Conservation (phyloP, 2,113 vertebrate species). For the Panthera uncia region DNA sequence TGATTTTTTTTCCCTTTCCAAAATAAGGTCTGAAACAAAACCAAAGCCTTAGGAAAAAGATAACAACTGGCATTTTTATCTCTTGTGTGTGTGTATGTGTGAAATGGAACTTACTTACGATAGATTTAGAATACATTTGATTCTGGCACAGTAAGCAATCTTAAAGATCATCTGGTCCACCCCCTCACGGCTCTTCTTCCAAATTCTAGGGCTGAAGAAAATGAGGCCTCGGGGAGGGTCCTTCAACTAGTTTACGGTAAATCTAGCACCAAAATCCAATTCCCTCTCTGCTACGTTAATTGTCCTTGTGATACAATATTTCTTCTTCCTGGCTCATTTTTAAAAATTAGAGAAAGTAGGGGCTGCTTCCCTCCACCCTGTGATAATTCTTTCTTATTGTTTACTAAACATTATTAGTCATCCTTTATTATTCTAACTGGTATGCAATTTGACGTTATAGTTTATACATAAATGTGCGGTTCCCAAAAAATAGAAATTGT, state of each 20-base stretch:
- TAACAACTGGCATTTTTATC: conserved; percentile 64
- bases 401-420: not conserved
- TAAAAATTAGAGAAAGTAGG: not conserved
- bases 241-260: not conserved
- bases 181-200: not conserved
- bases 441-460: not conserved
- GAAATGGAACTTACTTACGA: conserved; percentile 53
- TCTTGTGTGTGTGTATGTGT: conserved; percentile 50
- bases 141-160: conserved; percentile 38
- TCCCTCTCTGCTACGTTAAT: not conserved
- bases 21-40: conserved; percentile 75
- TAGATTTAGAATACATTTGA: conserved; percentile 50
- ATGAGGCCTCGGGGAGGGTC: not conserved
- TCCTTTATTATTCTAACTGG: not conserved
- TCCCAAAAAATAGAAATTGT: not conserved
- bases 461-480: not conserved
- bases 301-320: not conserved
- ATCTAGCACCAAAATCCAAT: not conserved
- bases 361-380: not conserved
- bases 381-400: not conserved
- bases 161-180: conserved; percentile 44
- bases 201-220: not conserved
- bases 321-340: not conserved
- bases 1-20: conserved; percentile 57
- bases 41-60: conserved; percentile 66